Evolutionary conservation across 2,888 invertebrate genomes (phyloP).

Genomic region (Agelastica alni): DNA sequence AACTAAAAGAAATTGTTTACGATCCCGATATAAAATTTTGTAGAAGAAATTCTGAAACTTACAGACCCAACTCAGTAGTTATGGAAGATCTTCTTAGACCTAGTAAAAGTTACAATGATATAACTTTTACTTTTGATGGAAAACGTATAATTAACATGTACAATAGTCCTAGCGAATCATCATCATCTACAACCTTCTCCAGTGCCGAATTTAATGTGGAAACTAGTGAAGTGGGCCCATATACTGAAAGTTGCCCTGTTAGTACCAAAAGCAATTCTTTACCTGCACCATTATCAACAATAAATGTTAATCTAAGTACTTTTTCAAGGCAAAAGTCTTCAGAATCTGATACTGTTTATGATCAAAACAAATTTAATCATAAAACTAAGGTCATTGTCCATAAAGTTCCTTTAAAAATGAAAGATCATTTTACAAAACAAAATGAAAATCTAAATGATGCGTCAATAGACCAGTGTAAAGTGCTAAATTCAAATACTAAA

Average conservation of each 20-base stretch:
- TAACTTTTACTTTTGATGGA: constrained; percentile 36
- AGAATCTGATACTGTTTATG: too few relatives aligned
- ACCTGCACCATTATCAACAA: neutral
- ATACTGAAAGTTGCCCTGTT: too few relatives aligned
- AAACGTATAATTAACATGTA: neutral
- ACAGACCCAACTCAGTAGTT: neutral
- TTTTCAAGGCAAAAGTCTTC: neutral
- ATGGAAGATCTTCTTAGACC: constrained; percentile 8
- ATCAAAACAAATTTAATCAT: neutral
- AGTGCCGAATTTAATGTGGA: constrained; percentile 39
- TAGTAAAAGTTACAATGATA: constrained; percentile 43
- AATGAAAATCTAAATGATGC: too few relatives aligned
- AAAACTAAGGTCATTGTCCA: neutral
- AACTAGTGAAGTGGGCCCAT: constrained; percentile 29
- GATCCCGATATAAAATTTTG: constrained; percentile 29
- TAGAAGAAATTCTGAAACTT: constrained; percentile 22
- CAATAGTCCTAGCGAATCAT: constrained; percentile 7
- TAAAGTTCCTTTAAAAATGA: neutral
- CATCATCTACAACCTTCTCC: constrained; percentile 28
- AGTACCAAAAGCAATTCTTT: too few relatives aligned
- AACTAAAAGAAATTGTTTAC: constrained; percentile 36
- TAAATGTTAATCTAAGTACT: neutral
- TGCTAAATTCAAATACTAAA: too few relatives aligned
- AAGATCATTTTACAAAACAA: neutral
- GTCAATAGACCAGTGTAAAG: too few relatives aligned